These are phyloP conservation scores for Lithodes maja DNA, from an alignment of 2,888 invertebrate species.

Conservation along the genomic window DNA sequence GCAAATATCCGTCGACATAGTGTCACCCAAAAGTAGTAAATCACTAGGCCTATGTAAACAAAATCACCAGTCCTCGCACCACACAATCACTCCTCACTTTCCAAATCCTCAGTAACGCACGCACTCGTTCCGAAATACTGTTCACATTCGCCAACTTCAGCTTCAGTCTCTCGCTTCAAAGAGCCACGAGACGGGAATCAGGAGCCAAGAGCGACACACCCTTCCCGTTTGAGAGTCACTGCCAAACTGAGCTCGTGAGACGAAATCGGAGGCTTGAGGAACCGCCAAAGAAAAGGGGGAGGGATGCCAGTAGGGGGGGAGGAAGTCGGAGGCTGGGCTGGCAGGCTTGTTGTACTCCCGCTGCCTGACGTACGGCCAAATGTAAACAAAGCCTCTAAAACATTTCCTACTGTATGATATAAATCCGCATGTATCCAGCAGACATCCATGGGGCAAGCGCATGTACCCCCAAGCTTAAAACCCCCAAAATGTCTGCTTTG, in stretches of 20 bases:
- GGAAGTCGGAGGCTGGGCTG: slow-evolving; percentile 50
- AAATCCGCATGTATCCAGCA: background rate
- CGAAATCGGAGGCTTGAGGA: background rate
- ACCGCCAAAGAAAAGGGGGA: background rate
- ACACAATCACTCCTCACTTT: background rate
- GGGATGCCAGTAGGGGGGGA: slow-evolving; percentile 38
- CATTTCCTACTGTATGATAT: background rate
- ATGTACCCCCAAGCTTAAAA: no score
- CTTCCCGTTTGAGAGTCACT: background rate
- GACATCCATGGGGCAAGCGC: no score
- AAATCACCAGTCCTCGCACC: background rate
- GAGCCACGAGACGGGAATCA: background rate
- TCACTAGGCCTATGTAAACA: background rate
- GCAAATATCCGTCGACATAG: no score
- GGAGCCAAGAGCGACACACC: background rate
- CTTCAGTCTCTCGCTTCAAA: background rate
- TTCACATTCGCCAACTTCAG: background rate
- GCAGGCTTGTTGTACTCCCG: background rate
- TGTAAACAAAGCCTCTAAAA: background rate
- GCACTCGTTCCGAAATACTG: background rate
- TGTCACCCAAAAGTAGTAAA: no score
- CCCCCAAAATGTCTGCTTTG: no score
- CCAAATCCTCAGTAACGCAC: background rate
- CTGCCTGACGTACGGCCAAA: slow-evolving; percentile 40
- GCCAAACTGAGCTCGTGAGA: slow-evolving; percentile 35